phyloP scores from a whole-genome alignment of 1,140 invertebrate species.

The Pseudobourletiella spinata region DNA sequence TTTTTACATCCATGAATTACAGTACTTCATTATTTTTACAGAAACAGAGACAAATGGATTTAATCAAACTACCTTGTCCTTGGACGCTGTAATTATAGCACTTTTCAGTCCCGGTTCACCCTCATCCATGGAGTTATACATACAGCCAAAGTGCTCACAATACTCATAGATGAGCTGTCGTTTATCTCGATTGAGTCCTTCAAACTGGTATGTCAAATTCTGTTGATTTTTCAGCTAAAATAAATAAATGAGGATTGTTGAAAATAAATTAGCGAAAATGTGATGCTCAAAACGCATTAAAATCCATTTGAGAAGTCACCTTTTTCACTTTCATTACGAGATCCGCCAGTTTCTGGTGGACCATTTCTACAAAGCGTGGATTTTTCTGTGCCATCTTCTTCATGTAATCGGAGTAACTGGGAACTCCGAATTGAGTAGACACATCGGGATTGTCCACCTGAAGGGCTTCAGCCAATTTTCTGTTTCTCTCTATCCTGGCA shows the following conservation, averaged over 20 bases:
- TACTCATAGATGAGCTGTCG: constrained; percentile 84
- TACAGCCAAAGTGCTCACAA: constrained; percentile 87
- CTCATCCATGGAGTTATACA: constrained; percentile 84
- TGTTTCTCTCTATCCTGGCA: constrained; percentile 71
- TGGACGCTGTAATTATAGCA: constrained; percentile 78
- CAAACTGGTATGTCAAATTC: constrained; percentile 60
- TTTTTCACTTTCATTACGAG: constrained; percentile 81
- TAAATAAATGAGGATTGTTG: no score
- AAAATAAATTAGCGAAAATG: constrained; percentile 1
- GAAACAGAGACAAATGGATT: no score
- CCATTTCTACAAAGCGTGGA: constrained; percentile 63
- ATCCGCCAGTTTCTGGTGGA: constrained; percentile 75
- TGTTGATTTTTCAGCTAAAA: constrained; percentile 6
- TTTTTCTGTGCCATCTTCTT: constrained; percentile 76
- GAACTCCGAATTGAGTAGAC: constrained; percentile 40
- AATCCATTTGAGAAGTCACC: constrained; percentile 48
- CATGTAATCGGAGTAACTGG: constrained; percentile 74
- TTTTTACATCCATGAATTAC: background rate
- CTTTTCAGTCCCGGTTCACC: constrained; percentile 88
- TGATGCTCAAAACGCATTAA: background rate
- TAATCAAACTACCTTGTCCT: constrained; percentile 62
- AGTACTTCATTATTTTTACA: background rate
- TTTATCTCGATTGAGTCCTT: constrained; percentile 85
- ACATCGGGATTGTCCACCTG: constrained; percentile 83
- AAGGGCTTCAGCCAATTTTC: constrained; percentile 73